phyloP scores from a whole-genome alignment of 1,140 invertebrate genomes.

The Babylonia areolata region DNA sequence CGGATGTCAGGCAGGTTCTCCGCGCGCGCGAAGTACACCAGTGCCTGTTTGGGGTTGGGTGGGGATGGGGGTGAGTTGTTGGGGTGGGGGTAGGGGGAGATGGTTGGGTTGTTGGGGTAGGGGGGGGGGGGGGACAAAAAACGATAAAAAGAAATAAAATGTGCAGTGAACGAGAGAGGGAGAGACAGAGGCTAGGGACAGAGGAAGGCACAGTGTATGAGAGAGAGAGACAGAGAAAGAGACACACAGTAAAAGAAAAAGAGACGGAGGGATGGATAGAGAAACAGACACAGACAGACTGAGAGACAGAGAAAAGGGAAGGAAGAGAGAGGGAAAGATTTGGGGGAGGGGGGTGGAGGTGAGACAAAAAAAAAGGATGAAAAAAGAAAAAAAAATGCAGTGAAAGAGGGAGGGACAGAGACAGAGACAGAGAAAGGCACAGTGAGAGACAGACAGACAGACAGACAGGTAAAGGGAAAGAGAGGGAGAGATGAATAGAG shows the following conservation, averaged over 20 bases:
- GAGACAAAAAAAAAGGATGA: too few species aligned
- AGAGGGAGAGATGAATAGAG: not conserved
- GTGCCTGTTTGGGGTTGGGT: not conserved
- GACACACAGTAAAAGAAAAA: not conserved
- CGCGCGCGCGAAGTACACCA: constrained; percentile 28
- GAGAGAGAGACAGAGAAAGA: constrained; percentile 4
- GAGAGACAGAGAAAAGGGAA: too few species aligned
- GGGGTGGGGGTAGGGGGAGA: too few species aligned
- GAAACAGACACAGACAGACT: not conserved
- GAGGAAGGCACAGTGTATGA: not conserved
- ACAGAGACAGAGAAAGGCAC: not conserved
- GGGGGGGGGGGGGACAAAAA: too few species aligned
- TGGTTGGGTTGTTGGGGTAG: too few species aligned
- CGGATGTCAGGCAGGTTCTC: constrained; percentile 37
- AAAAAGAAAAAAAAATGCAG: not conserved
- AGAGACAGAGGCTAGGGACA: too few species aligned
- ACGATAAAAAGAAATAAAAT: not conserved
- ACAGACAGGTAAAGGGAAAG: not conserved
- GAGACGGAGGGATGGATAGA: not conserved
- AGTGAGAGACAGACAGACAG: not conserved
- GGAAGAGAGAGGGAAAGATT: too few species aligned
- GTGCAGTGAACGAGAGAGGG: too few species aligned
- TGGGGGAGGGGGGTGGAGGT: too few species aligned
- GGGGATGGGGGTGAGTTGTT: too few species aligned
- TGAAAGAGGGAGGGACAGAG: not conserved